Conservation (phyloP, 2,113 vertebrate genomes). For the Danionella cerebrum region DNA sequence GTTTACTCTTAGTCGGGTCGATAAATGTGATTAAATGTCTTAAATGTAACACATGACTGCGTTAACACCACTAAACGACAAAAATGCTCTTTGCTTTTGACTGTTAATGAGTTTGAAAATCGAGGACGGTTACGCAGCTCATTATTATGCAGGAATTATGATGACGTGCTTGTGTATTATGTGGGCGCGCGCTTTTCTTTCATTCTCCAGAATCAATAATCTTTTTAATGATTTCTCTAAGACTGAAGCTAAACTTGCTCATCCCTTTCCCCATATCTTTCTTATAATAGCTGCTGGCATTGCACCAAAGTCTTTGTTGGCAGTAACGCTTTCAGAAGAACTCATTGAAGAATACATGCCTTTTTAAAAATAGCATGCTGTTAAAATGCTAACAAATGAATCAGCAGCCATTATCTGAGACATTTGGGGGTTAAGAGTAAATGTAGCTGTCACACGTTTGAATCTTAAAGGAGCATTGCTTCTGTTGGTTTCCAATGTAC, state of each 20-base stretch:
- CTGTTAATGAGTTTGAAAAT: not conserved
- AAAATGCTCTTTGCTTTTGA: not conserved
- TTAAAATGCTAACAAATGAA: no score
- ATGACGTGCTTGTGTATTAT: not conserved
- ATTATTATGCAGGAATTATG: slow-evolving; percentile 5
- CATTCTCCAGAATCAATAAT: not conserved
- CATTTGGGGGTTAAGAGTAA: no score
- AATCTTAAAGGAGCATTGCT: no score
- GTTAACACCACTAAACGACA: no score
- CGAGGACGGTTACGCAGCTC: not conserved
- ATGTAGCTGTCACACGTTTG: no score
- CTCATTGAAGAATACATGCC: no score
- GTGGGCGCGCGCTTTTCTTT: not conserved
- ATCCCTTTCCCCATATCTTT: not conserved
- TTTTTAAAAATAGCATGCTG: no score
- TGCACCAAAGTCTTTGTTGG: not conserved
- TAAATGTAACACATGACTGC: no score
- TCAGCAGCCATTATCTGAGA: no score
- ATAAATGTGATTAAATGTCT: not conserved
- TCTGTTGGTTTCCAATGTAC: no score
- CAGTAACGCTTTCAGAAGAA: no score
- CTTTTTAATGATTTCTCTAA: not conserved
- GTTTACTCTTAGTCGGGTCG: not conserved
- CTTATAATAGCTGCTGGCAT: not conserved
- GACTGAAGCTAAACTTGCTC: not conserved